phyloP scores from a whole-genome alignment of 2,888 invertebrate species.

The Microdon myrmicae region DNA sequence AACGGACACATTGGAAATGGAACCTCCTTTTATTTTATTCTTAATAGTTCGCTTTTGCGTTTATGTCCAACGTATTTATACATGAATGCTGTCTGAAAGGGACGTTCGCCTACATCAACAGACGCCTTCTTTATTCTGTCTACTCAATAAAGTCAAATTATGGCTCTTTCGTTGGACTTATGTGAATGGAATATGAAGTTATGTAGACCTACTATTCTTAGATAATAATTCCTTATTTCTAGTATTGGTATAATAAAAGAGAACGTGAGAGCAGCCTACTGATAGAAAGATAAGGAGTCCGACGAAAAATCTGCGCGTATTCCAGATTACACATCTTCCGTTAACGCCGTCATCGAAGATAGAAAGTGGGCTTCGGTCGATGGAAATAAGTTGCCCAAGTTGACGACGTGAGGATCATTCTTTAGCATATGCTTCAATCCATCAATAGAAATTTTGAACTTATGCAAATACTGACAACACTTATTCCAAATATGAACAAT shows the following conservation, averaged over 20 bases:
- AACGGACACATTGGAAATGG: conserved; percentile 16
- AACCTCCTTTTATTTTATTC: conserved; percentile 31
- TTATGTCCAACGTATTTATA: conserved; percentile 35
- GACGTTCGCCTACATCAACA: conserved; percentile 28
- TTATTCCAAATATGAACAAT: too few species aligned
- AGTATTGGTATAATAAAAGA: conserved; percentile 2
- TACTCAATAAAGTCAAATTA: conserved; percentile 45
- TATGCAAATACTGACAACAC: too few species aligned
- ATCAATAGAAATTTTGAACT: too few species aligned
- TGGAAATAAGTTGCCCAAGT: too few species aligned
- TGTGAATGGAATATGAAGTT: conserved; percentile 41
- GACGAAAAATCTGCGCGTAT: conserved; percentile 22
- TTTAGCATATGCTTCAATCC: too few species aligned
- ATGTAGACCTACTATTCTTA: conserved; percentile 1
- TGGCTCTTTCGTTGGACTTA: conserved; percentile 34
- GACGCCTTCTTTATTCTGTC: conserved; percentile 40
- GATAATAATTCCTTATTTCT: conserved; percentile 4
- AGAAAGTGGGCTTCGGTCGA: conserved; percentile 20
- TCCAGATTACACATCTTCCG: conserved; percentile 20
- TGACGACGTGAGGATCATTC: too few species aligned
- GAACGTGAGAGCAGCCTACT: too few species aligned
- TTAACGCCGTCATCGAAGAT: neutral
- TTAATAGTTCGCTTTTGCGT: conserved; percentile 41
- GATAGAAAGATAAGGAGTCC: too few species aligned
- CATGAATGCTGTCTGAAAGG: conserved; percentile 23